phyloP scores from a whole-genome alignment of 2,113 vertebrate genomes.

The Cryptotis parvus region DNA sequence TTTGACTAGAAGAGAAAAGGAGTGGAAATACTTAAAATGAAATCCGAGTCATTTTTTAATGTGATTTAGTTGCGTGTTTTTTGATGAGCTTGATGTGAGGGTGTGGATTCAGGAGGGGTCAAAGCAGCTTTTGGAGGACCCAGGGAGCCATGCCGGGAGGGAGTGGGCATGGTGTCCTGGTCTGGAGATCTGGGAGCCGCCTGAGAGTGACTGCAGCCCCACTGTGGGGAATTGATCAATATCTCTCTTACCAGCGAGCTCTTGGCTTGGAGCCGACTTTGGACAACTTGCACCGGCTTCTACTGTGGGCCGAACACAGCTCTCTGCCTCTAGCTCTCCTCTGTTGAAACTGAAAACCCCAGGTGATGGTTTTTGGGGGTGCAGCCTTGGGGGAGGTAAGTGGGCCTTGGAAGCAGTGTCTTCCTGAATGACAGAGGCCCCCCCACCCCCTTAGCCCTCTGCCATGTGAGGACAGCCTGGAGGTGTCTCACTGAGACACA shows the following conservation, averaged over 20 bases:
- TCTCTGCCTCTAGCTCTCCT: too few species aligned
- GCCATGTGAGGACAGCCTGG: neutral
- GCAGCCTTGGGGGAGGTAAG: neutral
- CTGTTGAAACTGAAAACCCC: neutral
- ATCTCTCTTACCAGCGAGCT: neutral
- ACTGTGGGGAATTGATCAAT: neutral
- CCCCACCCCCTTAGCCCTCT: neutral
- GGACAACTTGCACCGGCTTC: neutral
- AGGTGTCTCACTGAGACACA: neutral
- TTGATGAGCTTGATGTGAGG: too few species aligned
- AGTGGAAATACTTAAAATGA: neutral
- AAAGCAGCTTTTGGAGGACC: too few species aligned
- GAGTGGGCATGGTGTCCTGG: too few species aligned
- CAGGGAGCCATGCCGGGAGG: neutral
- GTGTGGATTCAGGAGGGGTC: too few species aligned
- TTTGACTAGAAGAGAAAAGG: neutral
- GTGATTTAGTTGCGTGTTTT: too few species aligned
- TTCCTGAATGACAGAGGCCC: neutral
- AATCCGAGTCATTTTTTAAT: neutral
- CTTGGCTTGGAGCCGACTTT: neutral
- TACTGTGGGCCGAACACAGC: neutral
- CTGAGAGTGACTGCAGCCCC: neutral
- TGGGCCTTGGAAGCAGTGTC: neutral
- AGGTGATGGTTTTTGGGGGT: neutral
- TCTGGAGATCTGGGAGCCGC: too few species aligned